These are phyloP conservation scores for Gobio occitaniae DNA, from an alignment of 2,797 vertebrate genomes.

Conservation along the genomic window DNA sequence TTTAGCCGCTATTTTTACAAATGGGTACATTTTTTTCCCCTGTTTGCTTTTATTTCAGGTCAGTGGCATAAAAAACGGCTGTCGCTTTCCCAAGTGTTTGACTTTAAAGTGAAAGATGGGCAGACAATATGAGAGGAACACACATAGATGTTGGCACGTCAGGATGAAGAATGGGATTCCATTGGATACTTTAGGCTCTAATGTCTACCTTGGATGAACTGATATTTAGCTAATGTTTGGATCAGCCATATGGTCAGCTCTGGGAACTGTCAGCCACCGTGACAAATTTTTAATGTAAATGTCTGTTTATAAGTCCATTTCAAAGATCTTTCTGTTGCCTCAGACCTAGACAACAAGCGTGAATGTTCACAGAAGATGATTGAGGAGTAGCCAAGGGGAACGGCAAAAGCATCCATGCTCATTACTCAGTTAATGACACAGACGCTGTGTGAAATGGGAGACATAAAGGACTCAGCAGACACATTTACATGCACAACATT, in stretches of 20 bases:
- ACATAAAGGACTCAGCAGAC: conserved; percentile 15
- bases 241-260: conserved; percentile 23
- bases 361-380: conserved; percentile 15
- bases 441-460: conserved; percentile 19
- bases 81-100: conserved; percentile 38
- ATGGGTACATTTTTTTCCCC: conserved; percentile 68
- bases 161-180: conserved; percentile 11
- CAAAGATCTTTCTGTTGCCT: conserved; percentile 42
- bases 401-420: conserved; percentile 39
- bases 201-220: conserved; percentile 19
- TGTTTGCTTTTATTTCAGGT: conserved; percentile 61
- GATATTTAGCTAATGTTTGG: conserved; percentile 25
- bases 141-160: conserved; percentile 10
- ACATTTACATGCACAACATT: conserved; percentile 18
- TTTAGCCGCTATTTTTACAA: conserved; percentile 81
- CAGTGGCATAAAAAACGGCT: conserved; percentile 51
- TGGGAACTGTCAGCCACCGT: conserved; percentile 21
- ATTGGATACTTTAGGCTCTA: conserved; percentile 24
- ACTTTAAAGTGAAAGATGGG: conserved; percentile 42
- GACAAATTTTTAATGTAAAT: conserved; percentile 29
- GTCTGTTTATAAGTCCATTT: conserved; percentile 26
- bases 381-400: conserved; percentile 30
- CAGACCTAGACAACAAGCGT: conserved; percentile 26
- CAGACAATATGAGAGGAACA: conserved; percentile 32
- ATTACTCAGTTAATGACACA: conserved; percentile 17